phyloP scores from a whole-genome alignment of 2,113 vertebrate genomes.

The Campylomormyrus tamandua region DNA sequence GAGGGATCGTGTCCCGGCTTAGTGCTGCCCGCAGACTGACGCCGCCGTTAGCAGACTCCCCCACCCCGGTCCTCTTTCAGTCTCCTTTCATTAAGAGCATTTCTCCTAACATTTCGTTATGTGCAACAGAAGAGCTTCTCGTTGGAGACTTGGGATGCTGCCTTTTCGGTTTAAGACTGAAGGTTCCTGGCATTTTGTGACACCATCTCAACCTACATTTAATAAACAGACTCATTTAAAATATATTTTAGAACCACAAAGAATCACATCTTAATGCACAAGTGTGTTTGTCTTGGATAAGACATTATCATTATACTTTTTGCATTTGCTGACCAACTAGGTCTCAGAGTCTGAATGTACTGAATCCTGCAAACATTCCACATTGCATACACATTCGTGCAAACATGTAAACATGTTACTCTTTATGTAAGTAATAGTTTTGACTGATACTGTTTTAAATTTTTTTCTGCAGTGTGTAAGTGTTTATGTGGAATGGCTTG shows the following conservation, averaged over 20 bases:
- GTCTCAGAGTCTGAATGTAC: background rate
- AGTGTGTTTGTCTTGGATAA: background rate
- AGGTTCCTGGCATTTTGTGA: background rate
- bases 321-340: background rate
- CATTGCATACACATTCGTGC: background rate
- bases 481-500: background rate
- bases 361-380: background rate
- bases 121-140: background rate
- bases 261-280: background rate
- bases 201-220: background rate
- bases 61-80: background rate
- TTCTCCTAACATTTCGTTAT: background rate
- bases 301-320: background rate
- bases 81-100: background rate
- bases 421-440: background rate
- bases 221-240: background rate
- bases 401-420: background rate
- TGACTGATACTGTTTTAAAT: background rate
- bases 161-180: background rate
- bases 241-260: background rate
- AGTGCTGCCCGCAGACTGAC: background rate
- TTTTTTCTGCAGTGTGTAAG: background rate
- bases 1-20: background rate
- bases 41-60: background rate
- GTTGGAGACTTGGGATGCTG: background rate